Evolutionary conservation across 92 coral and sea anemone genomes (phyloP).

Genomic region (Metridium senile): DNA sequence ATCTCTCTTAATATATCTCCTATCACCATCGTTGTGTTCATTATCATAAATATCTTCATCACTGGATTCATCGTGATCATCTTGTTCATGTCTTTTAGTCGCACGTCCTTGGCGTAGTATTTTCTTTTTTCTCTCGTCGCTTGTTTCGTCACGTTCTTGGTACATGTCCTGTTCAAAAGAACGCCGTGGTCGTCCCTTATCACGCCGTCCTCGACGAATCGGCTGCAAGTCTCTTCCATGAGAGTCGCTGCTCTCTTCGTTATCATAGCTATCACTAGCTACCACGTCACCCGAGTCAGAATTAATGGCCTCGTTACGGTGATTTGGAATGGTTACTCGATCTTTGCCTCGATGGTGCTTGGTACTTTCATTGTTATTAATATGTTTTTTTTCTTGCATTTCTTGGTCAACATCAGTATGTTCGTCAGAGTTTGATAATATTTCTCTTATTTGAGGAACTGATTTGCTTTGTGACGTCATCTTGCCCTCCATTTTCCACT

Average conservation of each 20-base stretch:
- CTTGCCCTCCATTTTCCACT: slow-evolving; percentile 74
- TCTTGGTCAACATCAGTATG: slow-evolving; percentile 3
- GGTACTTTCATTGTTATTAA: neutral
- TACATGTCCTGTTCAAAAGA: slow-evolving; percentile 30
- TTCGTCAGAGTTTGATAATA: neutral
- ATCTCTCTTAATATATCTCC: neutral
- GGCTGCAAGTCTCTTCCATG: neutral
- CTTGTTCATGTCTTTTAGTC: slow-evolving; percentile 5
- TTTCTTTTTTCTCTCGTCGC: slow-evolving; percentile 22
- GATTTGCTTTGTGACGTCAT: slow-evolving; percentile 36
- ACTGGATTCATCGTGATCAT: slow-evolving; percentile 13
- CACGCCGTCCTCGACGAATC: slow-evolving; percentile 13
- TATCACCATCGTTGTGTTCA: neutral
- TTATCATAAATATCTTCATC: slow-evolving; percentile 9
- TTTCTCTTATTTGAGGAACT: neutral
- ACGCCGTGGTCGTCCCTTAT: neutral
- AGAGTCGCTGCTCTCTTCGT: slow-evolving; percentile 6
- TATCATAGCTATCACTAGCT: slow-evolving; percentile 8
- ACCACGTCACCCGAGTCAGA: slow-evolving; percentile 8
- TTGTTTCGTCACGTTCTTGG: slow-evolving; percentile 27
- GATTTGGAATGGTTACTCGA: neutral
- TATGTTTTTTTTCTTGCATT: neutral
- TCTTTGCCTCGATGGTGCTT: neutral
- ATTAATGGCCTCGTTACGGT: neutral
- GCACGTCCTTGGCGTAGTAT: slow-evolving; percentile 10